Conservation (phyloP, 2,797 vertebrate species). For the Pyrocephalus nanus region DNA sequence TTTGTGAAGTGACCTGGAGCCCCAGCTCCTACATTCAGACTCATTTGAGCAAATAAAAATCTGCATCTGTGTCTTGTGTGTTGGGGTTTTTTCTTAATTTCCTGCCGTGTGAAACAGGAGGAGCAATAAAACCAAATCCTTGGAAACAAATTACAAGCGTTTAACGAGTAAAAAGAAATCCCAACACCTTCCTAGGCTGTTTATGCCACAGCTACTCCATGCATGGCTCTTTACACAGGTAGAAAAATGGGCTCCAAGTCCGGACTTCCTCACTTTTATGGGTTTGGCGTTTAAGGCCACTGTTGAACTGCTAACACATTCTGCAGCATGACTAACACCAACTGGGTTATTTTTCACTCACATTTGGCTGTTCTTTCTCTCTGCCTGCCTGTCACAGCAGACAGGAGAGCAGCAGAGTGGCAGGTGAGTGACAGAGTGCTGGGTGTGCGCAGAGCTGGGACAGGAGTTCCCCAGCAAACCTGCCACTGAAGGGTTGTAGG, state of each 20-base stretch:
- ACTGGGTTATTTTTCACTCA: not conserved
- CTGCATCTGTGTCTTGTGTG: not conserved
- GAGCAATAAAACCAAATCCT: conserved; percentile 7
- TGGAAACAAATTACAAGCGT: conserved; percentile 4
- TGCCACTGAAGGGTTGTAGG: not conserved
- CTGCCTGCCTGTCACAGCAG: not conserved
- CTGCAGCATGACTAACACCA: not conserved
- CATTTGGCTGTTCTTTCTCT: not conserved
- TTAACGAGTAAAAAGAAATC: not conserved
- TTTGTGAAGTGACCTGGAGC: not conserved
- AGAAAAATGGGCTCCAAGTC: not conserved
- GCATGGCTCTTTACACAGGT: not conserved
- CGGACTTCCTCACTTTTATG: conserved; percentile 43
- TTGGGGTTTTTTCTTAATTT: not conserved
- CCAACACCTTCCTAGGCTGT: not conserved
- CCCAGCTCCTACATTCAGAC: not conserved
- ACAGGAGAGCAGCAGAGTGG: not conserved
- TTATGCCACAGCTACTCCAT: not conserved
- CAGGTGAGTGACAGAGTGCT: not conserved
- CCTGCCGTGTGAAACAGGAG: not conserved
- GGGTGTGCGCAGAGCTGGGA: not conserved
- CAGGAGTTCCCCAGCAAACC: not conserved
- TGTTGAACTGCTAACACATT: not conserved
- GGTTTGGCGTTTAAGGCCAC: conserved; percentile 18
- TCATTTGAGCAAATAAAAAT: not conserved